A percentile compares a stretch with the other conserved stretches of the same genome.
Conservation (phyloP, 2,888 invertebrate species). For the Lagria hirta region DNA sequence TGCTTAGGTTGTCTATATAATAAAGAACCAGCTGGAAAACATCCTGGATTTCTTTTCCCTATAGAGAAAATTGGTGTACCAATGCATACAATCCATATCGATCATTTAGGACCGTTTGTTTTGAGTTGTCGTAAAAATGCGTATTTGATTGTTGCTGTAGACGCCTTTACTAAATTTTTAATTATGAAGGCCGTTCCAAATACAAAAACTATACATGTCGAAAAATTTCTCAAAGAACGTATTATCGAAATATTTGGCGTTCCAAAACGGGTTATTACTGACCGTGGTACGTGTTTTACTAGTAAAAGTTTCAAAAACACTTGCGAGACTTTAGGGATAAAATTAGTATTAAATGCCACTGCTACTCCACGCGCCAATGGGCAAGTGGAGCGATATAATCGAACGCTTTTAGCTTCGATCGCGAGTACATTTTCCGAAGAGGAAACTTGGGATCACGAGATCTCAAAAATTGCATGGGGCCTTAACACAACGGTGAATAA, state of each 20-base stretch:
- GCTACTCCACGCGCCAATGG: conserved; percentile 39
- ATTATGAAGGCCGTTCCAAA: conserved; percentile 40
- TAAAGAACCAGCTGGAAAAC: conserved; percentile 38
- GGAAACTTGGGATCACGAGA: too few relatives aligned
- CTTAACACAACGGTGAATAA: too few relatives aligned
- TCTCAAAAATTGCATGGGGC: too few relatives aligned
- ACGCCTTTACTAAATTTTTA: conserved; percentile 47
- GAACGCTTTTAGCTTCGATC: too few relatives aligned
- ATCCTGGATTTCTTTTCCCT: conserved; percentile 44
- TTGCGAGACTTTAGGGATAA: conserved; percentile 20
- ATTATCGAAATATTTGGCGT: conserved; percentile 22
- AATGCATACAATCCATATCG: conserved; percentile 49
- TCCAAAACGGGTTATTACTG: conserved; percentile 28
- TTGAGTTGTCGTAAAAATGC: conserved; percentile 40
- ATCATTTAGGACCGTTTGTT: conserved; percentile 49
- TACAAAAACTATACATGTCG: conserved; percentile 30
- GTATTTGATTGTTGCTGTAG: conserved; percentile 43
- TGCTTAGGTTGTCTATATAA: conserved; percentile 48
- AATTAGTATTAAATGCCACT: conserved; percentile 33
- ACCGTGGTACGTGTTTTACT: conserved; percentile 29
- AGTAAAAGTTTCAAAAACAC: conserved; percentile 26
- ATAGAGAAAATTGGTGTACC: conserved; percentile 42
- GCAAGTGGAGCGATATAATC: conserved; percentile 36
- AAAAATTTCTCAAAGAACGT: conserved; percentile 1
- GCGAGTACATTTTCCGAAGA: too few relatives aligned